Evolutionary conservation across 2,888 invertebrate genomes (phyloP), one percentile per base, ranked within the genome.

Genomic region (Dorcus parallelipipedus): DNA sequence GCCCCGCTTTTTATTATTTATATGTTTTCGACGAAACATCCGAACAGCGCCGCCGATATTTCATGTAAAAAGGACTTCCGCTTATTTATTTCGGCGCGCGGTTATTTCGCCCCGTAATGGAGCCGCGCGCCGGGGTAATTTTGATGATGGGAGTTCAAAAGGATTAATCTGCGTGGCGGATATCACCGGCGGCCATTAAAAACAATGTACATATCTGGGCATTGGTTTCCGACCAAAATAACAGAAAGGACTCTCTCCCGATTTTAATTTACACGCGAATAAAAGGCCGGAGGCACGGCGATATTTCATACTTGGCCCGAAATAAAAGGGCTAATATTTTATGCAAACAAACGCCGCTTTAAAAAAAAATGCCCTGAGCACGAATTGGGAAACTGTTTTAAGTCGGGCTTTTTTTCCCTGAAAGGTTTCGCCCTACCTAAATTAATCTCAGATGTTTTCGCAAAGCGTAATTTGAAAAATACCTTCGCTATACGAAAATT

Each of bases 251-350:
- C 63, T 63, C 58, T 60, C 57, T 64, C 63, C 61, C 61, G 65
- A 65, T 67, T 66, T 66, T 64, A 66, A 67, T 67, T 67, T 67
- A 65, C 66, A 65, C 65, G 60, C 66, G 64, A 64, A 67, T 65
- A 66, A 65, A 67, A 64, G 65, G 61, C 66, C 67, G 42, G 63
- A 60, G 65, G 66, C 63, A 52, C 63, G 58, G 62, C 61, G 61
- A 66, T 67, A 66, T 66, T 67, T 67, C 67, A 66, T 67, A 66
- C 66, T 64, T 66, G 63, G 65, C 60, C 63, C 64, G 61, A 65
- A 67, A 67, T 67, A 67, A 67, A 67, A 65, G 67, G 64, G 65
- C 66, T 66, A 66, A 67, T 67, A 67, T 66, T 66, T 67, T 67
- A 67, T 67, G 67, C 67, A 67, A 66, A 67, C 67, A 67, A 66